Base-by-base conservation (phyloP, 1,140 invertebrate species). In the Galendromus occidentalis region DNA sequence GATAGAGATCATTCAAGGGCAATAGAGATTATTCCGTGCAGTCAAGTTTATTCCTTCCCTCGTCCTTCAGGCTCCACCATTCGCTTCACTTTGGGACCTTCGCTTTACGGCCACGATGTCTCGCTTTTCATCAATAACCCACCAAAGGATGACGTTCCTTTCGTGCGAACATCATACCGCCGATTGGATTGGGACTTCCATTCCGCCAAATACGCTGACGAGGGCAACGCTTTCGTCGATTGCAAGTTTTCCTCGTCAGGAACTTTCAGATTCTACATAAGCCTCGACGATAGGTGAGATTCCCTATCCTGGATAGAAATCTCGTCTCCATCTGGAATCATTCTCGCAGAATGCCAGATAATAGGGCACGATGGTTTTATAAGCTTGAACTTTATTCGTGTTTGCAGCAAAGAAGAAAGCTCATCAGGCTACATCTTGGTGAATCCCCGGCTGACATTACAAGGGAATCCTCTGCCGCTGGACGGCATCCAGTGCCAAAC, bases 401-500 rank as follows among this genome's bases (percentile, higher is more conserved):
- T 59, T 71, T 73, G 55, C 33, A 69, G 71, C 39, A 79, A 79
- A 70, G 79, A 78, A 66, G 81, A 77, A 14, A 55, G 65, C 74
- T 88, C 88, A 14, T 85, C 85, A 28, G 88, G 93, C 28, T 96
- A 88, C 75, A 84, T 96, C 70, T 76, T 91, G 59, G 91, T 97
- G 25, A 86, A 94, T 74, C 93, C 95, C 1, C 81, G 82, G 42
- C 76, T 98, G 64, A 80, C 76, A 67, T 76, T 84, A 67, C n/a
- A 66, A 17, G 66, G 72, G 30, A 70, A 71, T 44, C 67, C 78
- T 28, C 74, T 97, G 47, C 82, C 85, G 18, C 74, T 96, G 64
- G 88, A 97, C 76, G 87, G 85, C 69, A 81, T 98, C 64, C 84
- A 87, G 73, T 90, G 89, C 74, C 88, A 95, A 75, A 95, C 94